Percentiles rank a stretch among this genome's conserved stretches.
Evolutionary conservation across 1,140 invertebrate genomes (phyloP).

Genomic region (Cydia fagiglandana): DNA sequence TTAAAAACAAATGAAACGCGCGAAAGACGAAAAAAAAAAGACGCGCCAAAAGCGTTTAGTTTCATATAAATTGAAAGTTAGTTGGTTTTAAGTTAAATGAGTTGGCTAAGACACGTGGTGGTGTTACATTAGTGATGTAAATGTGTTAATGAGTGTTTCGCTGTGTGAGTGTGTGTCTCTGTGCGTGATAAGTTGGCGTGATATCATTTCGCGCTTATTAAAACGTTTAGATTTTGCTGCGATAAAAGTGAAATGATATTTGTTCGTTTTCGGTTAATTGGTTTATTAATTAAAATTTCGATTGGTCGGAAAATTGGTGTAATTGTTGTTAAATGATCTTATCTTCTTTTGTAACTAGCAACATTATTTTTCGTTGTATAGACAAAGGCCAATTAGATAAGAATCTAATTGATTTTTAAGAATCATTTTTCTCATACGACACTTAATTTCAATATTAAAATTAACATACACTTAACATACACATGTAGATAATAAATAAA

Average conservation of each 20-base stretch:
- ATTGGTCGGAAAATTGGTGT: not conserved
- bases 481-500: too few species aligned
- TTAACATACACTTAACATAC: too few species aligned
- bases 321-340: conserved; percentile 3
- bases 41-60: conserved; percentile 36
- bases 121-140: conserved; percentile 66
- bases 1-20: conserved; percentile 53
- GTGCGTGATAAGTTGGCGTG: conserved; percentile 51
- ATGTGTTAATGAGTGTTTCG: conserved; percentile 74
- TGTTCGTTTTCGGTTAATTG: not conserved
- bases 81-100: conserved; percentile 49
- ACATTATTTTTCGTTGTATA: not conserved
- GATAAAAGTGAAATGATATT: conserved; percentile 31
- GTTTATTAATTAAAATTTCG: conserved; percentile 3
- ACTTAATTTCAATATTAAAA: too few species aligned
- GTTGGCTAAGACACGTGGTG: conserved; percentile 55
- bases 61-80: conserved; percentile 65
- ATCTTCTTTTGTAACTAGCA: not conserved
- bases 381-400: too few species aligned
- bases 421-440: too few species aligned
- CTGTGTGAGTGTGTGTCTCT: conserved; percentile 64
- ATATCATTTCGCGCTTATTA: conserved; percentile 23
- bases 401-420: too few species aligned
- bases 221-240: conserved; percentile 21
- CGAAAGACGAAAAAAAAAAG: conserved; percentile 49